These are phyloP conservation scores for Choristoneura rosaceana DNA, from an alignment of 2,888 invertebrate species.

Conservation along the genomic window DNA sequence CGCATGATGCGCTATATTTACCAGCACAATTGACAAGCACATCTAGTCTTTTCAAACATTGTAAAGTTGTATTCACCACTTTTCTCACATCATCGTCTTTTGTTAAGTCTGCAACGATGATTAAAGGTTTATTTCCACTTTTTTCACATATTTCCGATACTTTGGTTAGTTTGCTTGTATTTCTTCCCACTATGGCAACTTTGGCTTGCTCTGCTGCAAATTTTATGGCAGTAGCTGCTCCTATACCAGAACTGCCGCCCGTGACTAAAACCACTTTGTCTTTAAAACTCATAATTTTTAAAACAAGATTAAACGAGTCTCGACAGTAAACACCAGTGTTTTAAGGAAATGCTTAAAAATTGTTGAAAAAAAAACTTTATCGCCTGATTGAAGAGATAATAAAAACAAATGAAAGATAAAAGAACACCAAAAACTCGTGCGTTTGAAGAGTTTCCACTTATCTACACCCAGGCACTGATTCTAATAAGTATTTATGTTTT, in stretches of 20 bases:
- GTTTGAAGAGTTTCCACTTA: too few relatives aligned
- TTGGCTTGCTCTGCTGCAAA: slow-evolving; percentile 47
- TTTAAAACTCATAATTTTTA: slow-evolving; percentile 49
- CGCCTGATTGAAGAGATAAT: background rate
- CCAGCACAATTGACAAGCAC: slow-evolving; percentile 86
- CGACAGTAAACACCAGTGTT: background rate
- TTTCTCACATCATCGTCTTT: slow-evolving; percentile 16
- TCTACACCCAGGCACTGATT: too few relatives aligned
- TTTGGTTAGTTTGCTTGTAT: slow-evolving; percentile 49
- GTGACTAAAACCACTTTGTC: slow-evolving; percentile 54
- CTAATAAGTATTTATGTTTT: too few relatives aligned
- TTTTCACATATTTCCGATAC: slow-evolving; percentile 46
- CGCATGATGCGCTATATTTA: slow-evolving; percentile 37
- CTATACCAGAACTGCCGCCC: slow-evolving; percentile 54
- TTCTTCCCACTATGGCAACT: slow-evolving; percentile 52
- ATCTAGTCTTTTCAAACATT: slow-evolving; percentile 87
- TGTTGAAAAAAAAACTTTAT: background rate
- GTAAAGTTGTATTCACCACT: slow-evolving; percentile 86
- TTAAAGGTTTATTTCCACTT: slow-evolving; percentile 48
- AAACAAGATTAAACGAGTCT: background rate
- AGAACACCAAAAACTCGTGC: too few relatives aligned
- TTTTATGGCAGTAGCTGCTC: slow-evolving; percentile 49
- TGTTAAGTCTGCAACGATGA: slow-evolving; percentile 39
- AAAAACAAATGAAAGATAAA: background rate
- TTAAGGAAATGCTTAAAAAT: background rate